Evolutionary conservation across 2,888 invertebrate genomes (phyloP), one percentile per base, ranked within the genome.

Genomic region (Erynnis tages): DNA sequence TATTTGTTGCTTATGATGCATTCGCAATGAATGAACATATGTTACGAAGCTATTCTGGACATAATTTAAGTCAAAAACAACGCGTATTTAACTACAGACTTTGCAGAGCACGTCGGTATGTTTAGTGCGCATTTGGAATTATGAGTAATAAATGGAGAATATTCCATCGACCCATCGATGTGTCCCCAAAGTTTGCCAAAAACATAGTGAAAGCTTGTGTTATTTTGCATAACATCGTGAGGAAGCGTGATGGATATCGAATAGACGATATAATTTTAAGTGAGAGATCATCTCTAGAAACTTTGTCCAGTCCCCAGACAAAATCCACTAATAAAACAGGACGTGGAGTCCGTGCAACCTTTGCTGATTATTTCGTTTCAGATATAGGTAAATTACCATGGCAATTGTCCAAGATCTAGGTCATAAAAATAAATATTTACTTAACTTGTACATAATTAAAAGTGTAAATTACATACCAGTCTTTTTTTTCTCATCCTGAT

Each of bases 131-230:
- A 8, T 67, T 67, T 55, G 66, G 64, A 6, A 64, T 68, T 41
- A 44, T 68, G 27, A 55, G 45, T 32, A 73, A 69, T 57, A 76
- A 72, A 59, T 75, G 69, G 72, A 56, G 67, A 54, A 72, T 73
- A 53, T 67, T 72, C 47, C 69, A 72, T 56, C 53, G 67, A 45
- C 63, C 69, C 46, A 52, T 70, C 34, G 59, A 69, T 47, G 62
- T 67, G 27, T 53, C 65, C 30, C 54, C 54, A 30, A 57, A 60
- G 35, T 65, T 65, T 57, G 62, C 61, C 49, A 60, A 56, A 32
- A 55, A 56, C 46, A 66, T 68, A 55, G 58, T 68, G 34, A 68
- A 71, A 57, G 61, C 66, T 38, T 63, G 66, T 56, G 56, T 60
- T 47, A 53, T 60, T 32, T 50, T 63, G 29, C 62, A 63, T 54